Evolutionary conservation across 2,113 vertebrate species (phyloP).

Genomic region (Sorex araneus): DNA sequence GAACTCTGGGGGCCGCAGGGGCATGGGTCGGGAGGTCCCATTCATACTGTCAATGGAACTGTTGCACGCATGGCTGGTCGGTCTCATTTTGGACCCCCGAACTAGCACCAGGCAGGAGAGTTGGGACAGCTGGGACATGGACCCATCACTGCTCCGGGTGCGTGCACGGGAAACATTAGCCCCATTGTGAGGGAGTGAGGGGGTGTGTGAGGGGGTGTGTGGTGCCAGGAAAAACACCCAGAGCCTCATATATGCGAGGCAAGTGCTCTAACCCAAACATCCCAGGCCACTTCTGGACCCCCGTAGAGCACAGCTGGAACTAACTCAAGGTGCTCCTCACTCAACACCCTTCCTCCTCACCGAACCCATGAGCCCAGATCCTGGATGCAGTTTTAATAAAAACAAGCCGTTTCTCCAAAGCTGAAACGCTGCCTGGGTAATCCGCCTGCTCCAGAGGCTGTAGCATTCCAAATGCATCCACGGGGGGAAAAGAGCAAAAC

Average conservation of each 20-base stretch:
- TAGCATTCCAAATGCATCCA: neutral
- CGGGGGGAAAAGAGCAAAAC: too few species aligned
- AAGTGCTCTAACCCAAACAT: neutral
- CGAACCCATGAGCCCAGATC: neutral
- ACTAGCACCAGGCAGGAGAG: neutral
- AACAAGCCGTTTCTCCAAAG: conserved; percentile 1
- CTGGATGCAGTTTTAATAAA: neutral
- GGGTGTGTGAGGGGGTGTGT: too few species aligned
- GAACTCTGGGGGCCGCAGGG: neutral
- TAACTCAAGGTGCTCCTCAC: neutral
- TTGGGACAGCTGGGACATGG: neutral
- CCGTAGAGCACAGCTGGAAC: too few species aligned
- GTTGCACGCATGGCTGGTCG: neutral
- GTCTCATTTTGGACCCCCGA: neutral
- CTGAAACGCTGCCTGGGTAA: neutral
- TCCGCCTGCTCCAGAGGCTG: neutral
- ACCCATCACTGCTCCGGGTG: too few species aligned
- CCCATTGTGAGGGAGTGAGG: too few species aligned
- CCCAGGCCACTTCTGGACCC: neutral
- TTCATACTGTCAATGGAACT: neutral
- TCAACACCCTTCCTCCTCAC: neutral
- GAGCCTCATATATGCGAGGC: neutral
- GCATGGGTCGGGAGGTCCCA: neutral
- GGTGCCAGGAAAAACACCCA: neutral
- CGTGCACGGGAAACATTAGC: too few species aligned